Evolutionary conservation across 2,113 vertebrate genomes (phyloP), one percentile per base, ranked within the genome.

Genomic region (Alligator mississippiensis): DNA sequence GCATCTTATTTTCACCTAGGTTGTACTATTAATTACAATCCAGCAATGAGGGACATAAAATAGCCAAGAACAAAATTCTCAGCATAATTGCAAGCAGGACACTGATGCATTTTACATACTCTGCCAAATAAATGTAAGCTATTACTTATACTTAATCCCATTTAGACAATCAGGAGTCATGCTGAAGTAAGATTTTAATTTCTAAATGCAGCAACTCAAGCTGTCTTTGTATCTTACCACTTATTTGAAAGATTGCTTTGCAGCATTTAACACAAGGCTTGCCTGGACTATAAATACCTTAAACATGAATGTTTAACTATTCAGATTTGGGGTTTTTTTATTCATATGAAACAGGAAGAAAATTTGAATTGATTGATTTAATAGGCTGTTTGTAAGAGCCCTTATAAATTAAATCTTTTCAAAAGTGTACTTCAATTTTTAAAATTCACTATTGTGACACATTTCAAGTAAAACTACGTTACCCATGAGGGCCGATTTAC

Each of bases 1-100:
- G 89, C 70, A 94, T 77, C 76, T 85, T 47, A 92, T 89, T 55
- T 68, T 70, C 88, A 94, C 61, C 81, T 81, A 96, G 95, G 93
- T 92, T 87, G 91, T 59, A 62, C 72, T 22, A 80, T 76, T 90
- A 77, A 95, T 82, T 88, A 93, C 4, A 85, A 90, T 6, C 59
- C 72, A 89, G 28, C 21, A 38, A 77, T 62, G 22, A 84, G 84
- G 54, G 76, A 62, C 82, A 75, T 92, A 85, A 88, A 94, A 88
- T 18, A 89, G 25, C 18, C 85, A 74, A 90, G 84, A 82, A 92
- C n/a, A 78, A 88, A 92, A 95, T 82, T 82, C 80, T 25, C 18
- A 93, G 72, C 9, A 9, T 9, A 4, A 47, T 2, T 3, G 1
- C 82, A 95, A 63, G 14, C 17, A 34, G 85, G 92, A 89, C 22